Evolutionary conservation across 2,113 vertebrate genomes (phyloP), one percentile per base, ranked within the genome.

Genomic region (Gopherus flavomarginatus): DNA sequence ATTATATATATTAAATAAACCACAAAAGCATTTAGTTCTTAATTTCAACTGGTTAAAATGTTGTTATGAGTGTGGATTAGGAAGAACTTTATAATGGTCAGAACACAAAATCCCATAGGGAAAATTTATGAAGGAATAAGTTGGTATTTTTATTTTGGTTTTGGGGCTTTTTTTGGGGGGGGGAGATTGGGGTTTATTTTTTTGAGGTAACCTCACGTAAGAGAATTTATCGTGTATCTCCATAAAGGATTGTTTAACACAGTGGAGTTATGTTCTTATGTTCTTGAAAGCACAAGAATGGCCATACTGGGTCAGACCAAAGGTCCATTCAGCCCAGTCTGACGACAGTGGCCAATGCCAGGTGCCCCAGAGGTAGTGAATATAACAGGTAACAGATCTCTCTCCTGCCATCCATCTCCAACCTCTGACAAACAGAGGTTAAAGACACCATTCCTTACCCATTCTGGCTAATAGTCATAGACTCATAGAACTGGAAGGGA

Each of bases 21-120:
- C 17, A 62, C 49, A 50, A 86, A 81, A 93, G 44, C 35, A 5
- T 85, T 49, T 85, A 81, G 26, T 72, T 56, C 42, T 89, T 88
- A 21, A 86, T 29, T 88, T 83, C 62, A 83, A 21, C 27, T 93
- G 4, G 80, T 91, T 86, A 62, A 94, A 94, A 85, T 89, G 38
- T 13, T 31, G 56, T 29, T 53, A 1, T 88, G 62, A 29, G 49
- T 92, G 62, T 91, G 85, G 53, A 42, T 96, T 89, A 81, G 47
- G 65, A 93, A 85, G 49, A 49, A 85, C 27, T 88, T 83, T 88
- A 83, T 80, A 79, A 93, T 52, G 83, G 53, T 85, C 87, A 81
- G 72, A 92, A 83, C 52, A 38, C 83, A 90, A 90, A 95, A 92
- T 88, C 62, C 52, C 42, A 53, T 81, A 72, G 78, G 85, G 93